Base-by-base conservation (phyloP, 2,888 invertebrate species). In the Nomada hirtipes region DNA sequence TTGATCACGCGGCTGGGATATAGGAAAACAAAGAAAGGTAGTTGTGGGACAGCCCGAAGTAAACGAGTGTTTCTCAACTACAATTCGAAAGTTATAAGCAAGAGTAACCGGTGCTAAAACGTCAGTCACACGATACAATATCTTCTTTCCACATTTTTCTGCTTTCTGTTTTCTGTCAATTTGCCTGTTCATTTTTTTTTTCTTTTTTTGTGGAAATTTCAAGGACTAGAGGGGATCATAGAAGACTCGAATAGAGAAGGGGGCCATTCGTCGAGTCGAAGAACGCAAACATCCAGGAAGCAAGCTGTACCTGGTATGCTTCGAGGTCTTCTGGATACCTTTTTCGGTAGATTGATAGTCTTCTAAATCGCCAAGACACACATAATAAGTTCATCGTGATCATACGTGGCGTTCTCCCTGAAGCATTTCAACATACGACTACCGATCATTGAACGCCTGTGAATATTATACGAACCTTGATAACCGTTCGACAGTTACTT, bases 311-410 rank as follows among this genome's bases (percentile, higher is more conserved):
- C 60, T 90, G 91, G 90, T 90, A 93, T 92, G 93, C 88, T 93
- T 84, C 92, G 92, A 74, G 89, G 89, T 88, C 90, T 93, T 86
- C 89, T 92, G 86, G 87, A 90, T 76, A 88, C 84, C 73, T 79
- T 92, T 69, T 89, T 86, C 85, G 93, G 93, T 93, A 93, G 84
- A 76, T 70, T 65, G n/a, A 67, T 67, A 47, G 44, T 68, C 77
- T 63, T 36, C 23, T 73, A 67, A 73, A 44, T 77, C 76, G 29
- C 77, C 50, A 63, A n/a, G 26, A 50, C 18, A n/a, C 20, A 10
- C 23, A 4, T 18, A 26, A 57, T 15, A 57, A 10, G 57, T 57
- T 57, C 23, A 57, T 57, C 26, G 57, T 36, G 36, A 20, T 57
- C 20, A 13, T 57, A n/a, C 20, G 57, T 57, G 57, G 76, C 71